These are phyloP conservation scores for Darevskia nairensis DNA, from an alignment of 2,797 vertebrate genomes.

Conservation along the genomic window DNA sequence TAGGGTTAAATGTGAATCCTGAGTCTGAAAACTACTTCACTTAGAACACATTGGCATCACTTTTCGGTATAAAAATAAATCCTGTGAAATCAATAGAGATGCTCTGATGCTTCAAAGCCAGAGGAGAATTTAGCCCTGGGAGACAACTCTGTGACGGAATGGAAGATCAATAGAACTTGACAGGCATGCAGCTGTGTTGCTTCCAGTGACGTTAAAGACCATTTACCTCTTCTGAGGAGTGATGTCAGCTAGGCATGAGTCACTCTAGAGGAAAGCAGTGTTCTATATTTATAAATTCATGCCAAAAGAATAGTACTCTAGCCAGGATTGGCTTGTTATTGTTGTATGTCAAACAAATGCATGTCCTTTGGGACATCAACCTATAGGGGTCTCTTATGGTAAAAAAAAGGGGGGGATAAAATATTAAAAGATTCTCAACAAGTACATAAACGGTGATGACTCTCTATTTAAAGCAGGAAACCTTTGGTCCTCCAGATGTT, in stretches of 20 bases:
- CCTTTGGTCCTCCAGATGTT: too few relatives aligned
- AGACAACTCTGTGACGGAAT: not conserved
- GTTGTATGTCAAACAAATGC: not conserved
- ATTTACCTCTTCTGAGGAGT: not conserved
- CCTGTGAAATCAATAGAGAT: not conserved
- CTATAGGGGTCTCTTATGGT: not conserved
- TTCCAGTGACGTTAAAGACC: not conserved
- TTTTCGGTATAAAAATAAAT: not conserved
- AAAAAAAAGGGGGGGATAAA: not conserved
- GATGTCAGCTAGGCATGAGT: constrained; percentile 64
- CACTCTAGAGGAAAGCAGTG: constrained; percentile 30
- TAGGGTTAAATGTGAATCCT: not conserved
- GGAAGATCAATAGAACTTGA: not conserved
- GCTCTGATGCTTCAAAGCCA: not conserved
- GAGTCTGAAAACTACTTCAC: too few relatives aligned
- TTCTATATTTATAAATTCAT: constrained; percentile 25
- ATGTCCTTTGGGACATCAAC: not conserved
- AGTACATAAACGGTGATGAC: not conserved
- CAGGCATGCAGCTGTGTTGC: constrained; percentile 28
- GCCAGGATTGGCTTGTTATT: not conserved
- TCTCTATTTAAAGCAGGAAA: not conserved
- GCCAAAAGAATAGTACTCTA: not conserved
- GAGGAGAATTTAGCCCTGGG: accelerated
- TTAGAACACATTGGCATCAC: too few relatives aligned
- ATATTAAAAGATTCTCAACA: too few relatives aligned